Percentiles rank a stretch among this genome's conserved stretches.
Conservation (phyloP, 2,888 invertebrate genomes). For the Rugalucina vietnamica region DNA sequence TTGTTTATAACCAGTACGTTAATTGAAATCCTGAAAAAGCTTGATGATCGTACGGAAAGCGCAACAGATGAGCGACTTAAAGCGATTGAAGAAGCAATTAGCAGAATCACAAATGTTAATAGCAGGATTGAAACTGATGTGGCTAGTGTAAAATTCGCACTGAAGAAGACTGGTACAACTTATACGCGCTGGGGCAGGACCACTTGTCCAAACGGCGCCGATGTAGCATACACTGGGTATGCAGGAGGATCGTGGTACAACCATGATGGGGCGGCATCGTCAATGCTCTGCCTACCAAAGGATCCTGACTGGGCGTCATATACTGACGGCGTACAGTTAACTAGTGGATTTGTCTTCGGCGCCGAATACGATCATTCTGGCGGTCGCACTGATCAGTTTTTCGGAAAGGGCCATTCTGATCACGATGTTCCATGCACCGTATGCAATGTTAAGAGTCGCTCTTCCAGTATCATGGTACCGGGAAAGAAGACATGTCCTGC, state of each 20-base stretch:
- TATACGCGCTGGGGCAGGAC: neutral
- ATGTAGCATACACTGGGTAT: neutral
- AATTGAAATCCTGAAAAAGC: no score
- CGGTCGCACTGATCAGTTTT: neutral
- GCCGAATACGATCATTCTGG: neutral
- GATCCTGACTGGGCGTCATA: neutral
- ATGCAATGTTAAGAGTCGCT: neutral
- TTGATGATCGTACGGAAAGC: no score
- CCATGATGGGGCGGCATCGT: neutral
- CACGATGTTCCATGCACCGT: neutral
- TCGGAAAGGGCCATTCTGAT: neutral
- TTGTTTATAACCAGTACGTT: no score
- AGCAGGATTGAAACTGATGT: no score
- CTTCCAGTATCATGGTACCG: neutral
- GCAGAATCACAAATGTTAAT: no score
- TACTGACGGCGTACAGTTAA: neutral
- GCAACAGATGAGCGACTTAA: no score
- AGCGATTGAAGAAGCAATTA: no score
- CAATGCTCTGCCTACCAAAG: neutral
- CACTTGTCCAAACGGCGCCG: neutral
- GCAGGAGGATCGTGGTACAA: neutral
- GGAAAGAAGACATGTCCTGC: neutral
- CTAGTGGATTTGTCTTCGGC: neutral
- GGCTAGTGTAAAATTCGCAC: no score
- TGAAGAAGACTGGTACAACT: no score